phyloP scores from a whole-genome alignment of 2,888 invertebrate genomes.

The Cephus rjabovi region DNA sequence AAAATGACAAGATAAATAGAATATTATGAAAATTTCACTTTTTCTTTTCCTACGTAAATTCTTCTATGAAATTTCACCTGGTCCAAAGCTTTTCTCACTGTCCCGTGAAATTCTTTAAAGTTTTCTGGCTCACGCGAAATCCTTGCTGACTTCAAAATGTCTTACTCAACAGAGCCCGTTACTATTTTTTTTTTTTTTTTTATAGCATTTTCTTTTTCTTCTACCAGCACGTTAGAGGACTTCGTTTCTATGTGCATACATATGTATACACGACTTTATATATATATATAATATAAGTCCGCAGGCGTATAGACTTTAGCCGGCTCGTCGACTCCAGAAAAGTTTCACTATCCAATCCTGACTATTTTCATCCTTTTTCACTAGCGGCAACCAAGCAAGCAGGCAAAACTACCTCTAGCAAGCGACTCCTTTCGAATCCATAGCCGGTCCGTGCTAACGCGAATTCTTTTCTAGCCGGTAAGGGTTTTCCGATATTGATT shows the following conservation, averaged over 20 bases:
- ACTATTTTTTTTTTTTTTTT: neutral
- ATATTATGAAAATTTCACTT: neutral
- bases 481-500: conserved; percentile 22
- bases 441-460: neutral
- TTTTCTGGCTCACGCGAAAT: neutral
- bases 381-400: neutral
- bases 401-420: neutral
- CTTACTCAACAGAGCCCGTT: neutral
- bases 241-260: neutral
- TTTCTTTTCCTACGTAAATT: too few species aligned
- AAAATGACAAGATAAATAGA: neutral
- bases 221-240: neutral
- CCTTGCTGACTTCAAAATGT: neutral
- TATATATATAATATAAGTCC: neutral
- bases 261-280: neutral
- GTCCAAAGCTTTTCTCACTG: neutral
- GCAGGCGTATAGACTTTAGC: conserved; percentile 30
- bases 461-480: conserved; percentile 10
- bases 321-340: conserved; percentile 23
- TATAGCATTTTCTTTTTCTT: neutral
- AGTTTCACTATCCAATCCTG: conserved; percentile 21
- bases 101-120: neutral
- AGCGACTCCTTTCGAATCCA: neutral
- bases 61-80: neutral
- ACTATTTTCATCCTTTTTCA: neutral